These are phyloP conservation scores for Hypotaenidia philippensis DNA, from an alignment of 2,797 vertebrate genomes.

Conservation along the genomic window DNA sequence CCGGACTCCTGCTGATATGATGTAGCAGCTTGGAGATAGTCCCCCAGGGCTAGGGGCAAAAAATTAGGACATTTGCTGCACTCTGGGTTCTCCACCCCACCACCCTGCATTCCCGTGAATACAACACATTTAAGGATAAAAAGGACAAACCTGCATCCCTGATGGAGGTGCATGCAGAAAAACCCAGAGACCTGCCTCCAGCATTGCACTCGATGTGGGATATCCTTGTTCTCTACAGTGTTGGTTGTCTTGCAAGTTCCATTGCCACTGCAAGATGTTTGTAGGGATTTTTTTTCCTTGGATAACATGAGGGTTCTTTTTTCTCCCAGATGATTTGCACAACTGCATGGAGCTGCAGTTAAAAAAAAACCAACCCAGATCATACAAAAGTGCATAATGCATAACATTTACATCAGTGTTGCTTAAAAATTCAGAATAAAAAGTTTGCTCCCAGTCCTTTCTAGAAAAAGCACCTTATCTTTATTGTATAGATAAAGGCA, in stretches of 20 bases:
- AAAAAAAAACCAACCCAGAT: neutral
- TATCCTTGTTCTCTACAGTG: rapidly evolving
- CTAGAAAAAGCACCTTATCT: neutral
- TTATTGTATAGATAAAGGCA: neutral
- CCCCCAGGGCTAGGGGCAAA: neutral
- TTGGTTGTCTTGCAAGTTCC: neutral
- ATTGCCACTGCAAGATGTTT: neutral
- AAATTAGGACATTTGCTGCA: neutral
- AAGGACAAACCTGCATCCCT: neutral
- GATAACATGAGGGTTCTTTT: neutral
- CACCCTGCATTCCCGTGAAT: rapidly evolving
- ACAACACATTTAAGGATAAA: neutral
- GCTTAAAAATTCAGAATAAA: neutral
- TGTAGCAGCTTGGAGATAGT: neutral
- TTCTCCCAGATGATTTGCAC: neutral
- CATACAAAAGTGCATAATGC: neutral
- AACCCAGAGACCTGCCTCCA: neutral
- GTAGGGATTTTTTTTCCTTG: neutral
- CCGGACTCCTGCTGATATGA: neutral
- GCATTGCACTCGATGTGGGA: neutral
- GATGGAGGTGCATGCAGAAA: neutral
- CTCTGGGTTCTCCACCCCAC: neutral
- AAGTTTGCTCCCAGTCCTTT: neutral
- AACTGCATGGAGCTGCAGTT: neutral
- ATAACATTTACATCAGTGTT: neutral